phyloP scores from a whole-genome alignment of 2,113 vertebrate genomes.

The Callaeas wilsoni region DNA sequence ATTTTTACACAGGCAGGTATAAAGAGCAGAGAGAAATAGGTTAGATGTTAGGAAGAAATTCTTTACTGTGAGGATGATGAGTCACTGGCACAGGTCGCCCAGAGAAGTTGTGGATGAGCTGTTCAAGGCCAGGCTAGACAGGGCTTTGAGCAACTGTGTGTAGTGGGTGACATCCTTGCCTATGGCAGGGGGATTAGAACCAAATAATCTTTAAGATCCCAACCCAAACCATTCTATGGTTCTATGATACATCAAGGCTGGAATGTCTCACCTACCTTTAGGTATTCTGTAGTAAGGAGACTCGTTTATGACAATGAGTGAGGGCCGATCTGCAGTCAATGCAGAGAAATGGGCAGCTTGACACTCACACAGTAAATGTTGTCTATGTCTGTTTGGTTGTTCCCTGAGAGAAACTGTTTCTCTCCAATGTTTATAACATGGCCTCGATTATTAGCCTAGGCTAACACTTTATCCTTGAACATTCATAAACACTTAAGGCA shows the following conservation, averaged over 20 bases:
- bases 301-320: fast-evolving
- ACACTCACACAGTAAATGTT: background rate
- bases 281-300: background rate
- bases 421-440: background rate
- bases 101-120: background rate
- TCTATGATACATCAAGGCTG: background rate
- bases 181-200: background rate
- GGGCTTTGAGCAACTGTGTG: background rate
- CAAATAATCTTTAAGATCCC: background rate
- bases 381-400: background rate
- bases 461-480: background rate
- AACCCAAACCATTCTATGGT: background rate
- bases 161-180: background rate
- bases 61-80: background rate
- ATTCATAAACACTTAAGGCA: fast-evolving
- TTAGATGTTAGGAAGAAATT: background rate
- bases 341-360: background rate
- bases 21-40: background rate
- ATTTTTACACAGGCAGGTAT: background rate
- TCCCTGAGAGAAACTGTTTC: background rate
- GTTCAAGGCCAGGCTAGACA: background rate
- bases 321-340: background rate
- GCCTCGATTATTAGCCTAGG: background rate
- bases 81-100: background rate
- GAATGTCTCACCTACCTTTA: background rate